Percentiles rank a stretch among this genome's conserved stretches.
Evolutionary conservation across 2,113 vertebrate species (phyloP).

Genomic region (Gnathochromis pfefferi): DNA sequence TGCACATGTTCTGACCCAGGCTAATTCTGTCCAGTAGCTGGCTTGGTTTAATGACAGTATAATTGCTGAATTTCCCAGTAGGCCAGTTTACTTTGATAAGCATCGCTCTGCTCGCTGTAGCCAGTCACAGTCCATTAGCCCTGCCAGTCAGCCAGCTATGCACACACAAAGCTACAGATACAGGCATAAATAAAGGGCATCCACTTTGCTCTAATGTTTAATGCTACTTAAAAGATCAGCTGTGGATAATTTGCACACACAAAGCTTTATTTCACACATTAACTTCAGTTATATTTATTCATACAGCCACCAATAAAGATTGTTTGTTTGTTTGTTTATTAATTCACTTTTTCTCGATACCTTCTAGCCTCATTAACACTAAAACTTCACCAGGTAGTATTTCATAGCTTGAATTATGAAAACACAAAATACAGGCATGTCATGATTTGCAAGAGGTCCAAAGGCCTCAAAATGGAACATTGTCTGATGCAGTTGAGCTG

Average conservation of each 20-base stretch:
- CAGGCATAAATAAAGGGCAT: neutral
- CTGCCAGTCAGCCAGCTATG: neutral
- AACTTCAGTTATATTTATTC: neutral
- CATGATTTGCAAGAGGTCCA: neutral
- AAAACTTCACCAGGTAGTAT: neutral
- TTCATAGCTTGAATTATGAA: neutral
- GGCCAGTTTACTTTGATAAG: slow-evolving; percentile 28
- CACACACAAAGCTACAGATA: neutral
- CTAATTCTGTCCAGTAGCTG: neutral
- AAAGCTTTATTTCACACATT: neutral
- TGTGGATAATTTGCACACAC: neutral
- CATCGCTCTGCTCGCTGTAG: slow-evolving; percentile 10
- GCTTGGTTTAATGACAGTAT: neutral
- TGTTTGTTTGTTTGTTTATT: neutral
- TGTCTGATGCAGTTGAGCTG: neutral
- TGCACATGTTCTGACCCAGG: neutral
- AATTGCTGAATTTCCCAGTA: slow-evolving; percentile 8
- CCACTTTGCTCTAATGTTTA: neutral
- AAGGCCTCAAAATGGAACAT: neutral
- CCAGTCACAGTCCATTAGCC: slow-evolving; percentile 23
- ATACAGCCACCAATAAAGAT: neutral
- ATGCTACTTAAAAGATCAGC: neutral
- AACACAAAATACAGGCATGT: neutral
- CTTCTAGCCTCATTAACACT: neutral
- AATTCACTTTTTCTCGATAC: neutral